These are phyloP conservation scores for Plebejus anna DNA, from an alignment of 2,888 invertebrate species.

Conservation along the genomic window DNA sequence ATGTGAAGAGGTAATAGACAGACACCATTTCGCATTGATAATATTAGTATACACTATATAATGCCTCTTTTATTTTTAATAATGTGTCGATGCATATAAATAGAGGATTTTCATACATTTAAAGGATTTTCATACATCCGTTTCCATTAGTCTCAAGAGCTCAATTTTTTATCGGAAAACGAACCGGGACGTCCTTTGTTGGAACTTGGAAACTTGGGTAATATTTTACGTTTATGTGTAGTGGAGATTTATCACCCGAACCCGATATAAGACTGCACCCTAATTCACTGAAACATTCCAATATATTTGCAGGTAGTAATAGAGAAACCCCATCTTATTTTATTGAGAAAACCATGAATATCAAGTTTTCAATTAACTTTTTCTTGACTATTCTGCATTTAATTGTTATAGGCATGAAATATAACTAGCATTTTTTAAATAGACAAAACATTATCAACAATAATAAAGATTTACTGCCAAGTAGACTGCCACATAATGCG, in stretches of 20 bases:
- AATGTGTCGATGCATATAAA: too few species aligned
- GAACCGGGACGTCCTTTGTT: neutral
- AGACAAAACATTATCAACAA: too few species aligned
- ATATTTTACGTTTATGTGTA: constrained; percentile 12
- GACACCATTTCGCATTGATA: too few species aligned
- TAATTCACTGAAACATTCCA: neutral
- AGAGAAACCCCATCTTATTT: neutral
- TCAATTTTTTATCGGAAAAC: neutral
- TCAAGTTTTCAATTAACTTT: neutral
- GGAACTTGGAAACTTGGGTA: neutral
- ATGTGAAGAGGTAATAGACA: too few species aligned
- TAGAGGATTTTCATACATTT: too few species aligned
- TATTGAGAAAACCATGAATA: neutral
- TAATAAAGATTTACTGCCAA: too few species aligned
- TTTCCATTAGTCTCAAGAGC: constrained; percentile 2
- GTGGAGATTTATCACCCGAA: constrained; percentile 14
- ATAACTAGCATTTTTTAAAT: too few species aligned
- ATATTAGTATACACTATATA: too few species aligned
- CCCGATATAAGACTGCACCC: neutral
- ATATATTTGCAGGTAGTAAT: neutral
- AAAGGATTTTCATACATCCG: neutral
- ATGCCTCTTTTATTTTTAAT: too few species aligned
- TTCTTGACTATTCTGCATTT: neutral
- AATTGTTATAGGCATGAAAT: neutral
- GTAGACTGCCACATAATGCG: neutral